Evolutionary conservation across 2,888 invertebrate genomes (phyloP).

Genomic region (Dorcus hopei): DNA sequence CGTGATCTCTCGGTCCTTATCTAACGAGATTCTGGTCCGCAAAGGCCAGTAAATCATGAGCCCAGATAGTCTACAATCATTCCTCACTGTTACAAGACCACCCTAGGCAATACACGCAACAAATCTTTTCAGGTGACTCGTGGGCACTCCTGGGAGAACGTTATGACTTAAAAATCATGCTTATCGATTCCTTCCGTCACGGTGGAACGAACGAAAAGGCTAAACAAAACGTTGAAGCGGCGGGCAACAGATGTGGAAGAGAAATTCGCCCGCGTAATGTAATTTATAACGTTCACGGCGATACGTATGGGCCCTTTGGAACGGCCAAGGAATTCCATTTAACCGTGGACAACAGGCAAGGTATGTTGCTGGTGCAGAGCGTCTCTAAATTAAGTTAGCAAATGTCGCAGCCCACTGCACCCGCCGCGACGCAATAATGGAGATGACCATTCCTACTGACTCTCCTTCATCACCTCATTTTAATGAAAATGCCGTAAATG

Average conservation of each 20-base stretch:
- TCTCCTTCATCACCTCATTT: conserved; percentile 45
- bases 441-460: conserved; percentile 31
- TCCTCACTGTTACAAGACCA: conserved; percentile 3
- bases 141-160: too few species aligned
- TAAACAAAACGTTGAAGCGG: background rate
- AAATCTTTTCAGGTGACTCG: too few species aligned
- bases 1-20: conserved; percentile 41
- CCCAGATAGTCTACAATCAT: conserved; percentile 31
- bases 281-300: conserved; percentile 36
- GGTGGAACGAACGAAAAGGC: too few species aligned
- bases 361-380: conserved; percentile 32
- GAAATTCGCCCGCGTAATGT: conserved; percentile 35
- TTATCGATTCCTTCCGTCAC: too few species aligned
- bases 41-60: conserved; percentile 44
- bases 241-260: conserved; percentile 34
- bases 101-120: background rate
- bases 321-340: conserved; percentile 36
- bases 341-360: conserved; percentile 34
- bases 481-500: conserved; percentile 47
- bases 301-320: conserved; percentile 25
- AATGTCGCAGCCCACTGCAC: conserved; percentile 43
- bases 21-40: conserved; percentile 36
- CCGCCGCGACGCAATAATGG: conserved; percentile 42
- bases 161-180: too few species aligned
- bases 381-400: conserved; percentile 48